These are phyloP conservation scores for Ochropleura plecta DNA, from an alignment of 2,888 invertebrate species.

Conservation along the genomic window DNA sequence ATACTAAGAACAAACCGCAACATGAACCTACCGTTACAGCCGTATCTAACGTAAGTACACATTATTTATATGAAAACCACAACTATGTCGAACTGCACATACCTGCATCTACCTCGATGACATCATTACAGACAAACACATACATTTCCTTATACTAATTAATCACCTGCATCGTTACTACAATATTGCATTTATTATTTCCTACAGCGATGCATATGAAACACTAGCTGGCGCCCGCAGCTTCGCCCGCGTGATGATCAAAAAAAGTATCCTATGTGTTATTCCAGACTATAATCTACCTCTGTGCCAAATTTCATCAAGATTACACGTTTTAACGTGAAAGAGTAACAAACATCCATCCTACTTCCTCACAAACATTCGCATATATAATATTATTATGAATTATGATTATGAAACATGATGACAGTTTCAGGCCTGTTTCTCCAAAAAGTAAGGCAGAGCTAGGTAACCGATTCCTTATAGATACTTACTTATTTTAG, in stretches of 20 bases:
- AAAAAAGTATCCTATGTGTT: too few relatives aligned
- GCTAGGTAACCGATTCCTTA: not conserved
- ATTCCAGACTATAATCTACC: too few relatives aligned
- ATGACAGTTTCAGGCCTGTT: not conserved
- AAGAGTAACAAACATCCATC: too few relatives aligned
- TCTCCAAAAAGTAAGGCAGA: not conserved
- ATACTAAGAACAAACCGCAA: slow-evolving; percentile 7
- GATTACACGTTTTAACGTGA: too few relatives aligned
- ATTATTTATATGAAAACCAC: slow-evolving; percentile 16
- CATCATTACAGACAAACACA: slow-evolving; percentile 24
- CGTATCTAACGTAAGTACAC: not conserved
- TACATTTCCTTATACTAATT: slow-evolving; percentile 3
- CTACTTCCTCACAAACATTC: too few relatives aligned
- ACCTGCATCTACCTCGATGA: slow-evolving; percentile 23
- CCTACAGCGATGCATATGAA: slow-evolving; percentile 36
- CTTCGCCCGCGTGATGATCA: too few relatives aligned
- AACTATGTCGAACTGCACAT: slow-evolving; percentile 4
- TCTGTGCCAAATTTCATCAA: too few relatives aligned
- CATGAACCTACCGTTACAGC: not conserved
- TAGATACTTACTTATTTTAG: too few relatives aligned
- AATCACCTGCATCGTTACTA: slow-evolving; percentile 43
- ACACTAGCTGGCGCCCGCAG: too few relatives aligned
- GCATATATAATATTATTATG: too few relatives aligned
- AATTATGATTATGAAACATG: slow-evolving; percentile 44
- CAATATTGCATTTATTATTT: slow-evolving; percentile 44